Percentiles rank a stretch among this genome's conserved stretches.
phyloP scores from a whole-genome alignment of 2,113 vertebrate genomes.

The Melanostigma gelatinosum region DNA sequence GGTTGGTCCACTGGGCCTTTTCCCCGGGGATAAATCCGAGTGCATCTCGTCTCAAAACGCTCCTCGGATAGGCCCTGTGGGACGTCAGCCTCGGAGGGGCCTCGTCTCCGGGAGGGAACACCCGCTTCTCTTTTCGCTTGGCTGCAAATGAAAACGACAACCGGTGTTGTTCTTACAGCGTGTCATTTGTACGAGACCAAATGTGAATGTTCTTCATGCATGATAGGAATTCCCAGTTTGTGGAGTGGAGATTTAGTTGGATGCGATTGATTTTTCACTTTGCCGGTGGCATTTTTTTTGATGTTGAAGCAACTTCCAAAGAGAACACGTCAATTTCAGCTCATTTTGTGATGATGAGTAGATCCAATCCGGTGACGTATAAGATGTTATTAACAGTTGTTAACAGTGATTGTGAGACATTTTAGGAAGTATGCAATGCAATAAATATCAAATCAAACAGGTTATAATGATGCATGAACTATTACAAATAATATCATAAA shows the following conservation, averaged over 20 bases:
- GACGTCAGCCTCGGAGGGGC: constrained; percentile 55
- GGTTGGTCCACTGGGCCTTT: constrained; percentile 44
- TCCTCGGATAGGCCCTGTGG: constrained; percentile 65
- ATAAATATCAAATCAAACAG: not conserved
- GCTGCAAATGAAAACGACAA: constrained; percentile 39
- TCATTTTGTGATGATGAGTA: not conserved
- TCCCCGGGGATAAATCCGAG: constrained; percentile 59
- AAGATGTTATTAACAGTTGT: not conserved
- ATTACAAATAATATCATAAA: constrained; percentile 1
- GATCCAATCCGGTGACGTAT: not conserved
- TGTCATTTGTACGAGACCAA: not conserved
- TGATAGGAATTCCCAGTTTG: not conserved
- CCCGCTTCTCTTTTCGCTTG: constrained; percentile 34
- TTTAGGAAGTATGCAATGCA: not conserved
- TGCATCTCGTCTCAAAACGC: constrained; percentile 65
- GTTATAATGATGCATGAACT: constrained; percentile 1
- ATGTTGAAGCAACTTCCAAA: not conserved
- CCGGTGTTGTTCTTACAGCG: constrained; percentile 3
- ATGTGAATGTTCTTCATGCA: not conserved
- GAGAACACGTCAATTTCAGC: not conserved
- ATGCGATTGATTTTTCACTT: not conserved
- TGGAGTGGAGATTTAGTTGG: not conserved
- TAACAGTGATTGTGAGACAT: not conserved
- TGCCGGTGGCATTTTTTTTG: too few species aligned
- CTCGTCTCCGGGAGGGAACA: constrained; percentile 53